These are phyloP conservation scores for Flabesymbios commensalis DNA, from an alignment of 2,888 invertebrate genomes.

Conservation along the genomic window DNA sequence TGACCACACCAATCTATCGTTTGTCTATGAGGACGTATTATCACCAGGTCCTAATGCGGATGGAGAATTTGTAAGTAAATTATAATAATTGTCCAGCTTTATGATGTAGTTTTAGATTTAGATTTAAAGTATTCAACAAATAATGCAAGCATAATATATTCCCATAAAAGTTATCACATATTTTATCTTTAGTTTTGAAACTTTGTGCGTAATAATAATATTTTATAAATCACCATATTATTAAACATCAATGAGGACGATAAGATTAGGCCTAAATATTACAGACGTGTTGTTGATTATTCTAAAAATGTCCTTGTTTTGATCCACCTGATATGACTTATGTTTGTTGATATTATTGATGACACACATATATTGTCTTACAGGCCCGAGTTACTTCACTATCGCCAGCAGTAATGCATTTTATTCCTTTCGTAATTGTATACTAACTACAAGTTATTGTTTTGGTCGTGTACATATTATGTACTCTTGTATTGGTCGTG, in stretches of 20 bases:
- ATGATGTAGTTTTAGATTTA: neutral
- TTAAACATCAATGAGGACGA: neutral
- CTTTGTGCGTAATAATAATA: neutral
- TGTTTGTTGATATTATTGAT: neutral
- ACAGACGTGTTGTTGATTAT: neutral
- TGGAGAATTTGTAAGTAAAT: slow-evolving; percentile 39
- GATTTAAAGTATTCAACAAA: neutral
- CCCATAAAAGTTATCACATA: neutral
- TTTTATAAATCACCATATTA: neutral
- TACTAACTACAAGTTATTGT: no score
- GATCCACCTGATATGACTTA: neutral
- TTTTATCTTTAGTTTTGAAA: neutral
- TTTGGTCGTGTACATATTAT: no score
- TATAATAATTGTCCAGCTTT: neutral
- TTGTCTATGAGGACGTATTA: slow-evolving; percentile 55
- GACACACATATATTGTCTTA: neutral
- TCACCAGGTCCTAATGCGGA: slow-evolving; percentile 40
- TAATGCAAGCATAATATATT: no score
- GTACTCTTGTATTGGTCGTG: no score
- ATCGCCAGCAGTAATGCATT: no score
- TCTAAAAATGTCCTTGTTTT: no score
- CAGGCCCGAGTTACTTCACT: no score
- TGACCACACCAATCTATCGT: slow-evolving; percentile 60
- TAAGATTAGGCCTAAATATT: neutral
- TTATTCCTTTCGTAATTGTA: no score